phyloP scores from a whole-genome alignment of 2,797 vertebrate genomes.

The Margarornis squamiger region DNA sequence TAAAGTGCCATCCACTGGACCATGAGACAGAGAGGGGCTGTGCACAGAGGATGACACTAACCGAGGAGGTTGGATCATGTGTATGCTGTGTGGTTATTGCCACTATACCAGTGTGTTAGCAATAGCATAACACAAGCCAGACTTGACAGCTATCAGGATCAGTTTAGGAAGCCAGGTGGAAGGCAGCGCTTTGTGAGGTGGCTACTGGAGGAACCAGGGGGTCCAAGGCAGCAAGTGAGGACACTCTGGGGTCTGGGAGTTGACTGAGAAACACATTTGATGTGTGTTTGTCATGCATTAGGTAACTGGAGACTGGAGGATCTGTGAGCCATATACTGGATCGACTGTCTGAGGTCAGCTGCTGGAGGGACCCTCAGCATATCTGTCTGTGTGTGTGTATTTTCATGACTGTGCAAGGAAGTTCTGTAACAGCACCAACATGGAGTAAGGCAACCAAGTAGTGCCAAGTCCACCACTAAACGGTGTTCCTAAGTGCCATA shows the following conservation, averaged over 20 bases:
- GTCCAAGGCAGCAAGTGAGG: background rate
- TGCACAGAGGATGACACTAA: background rate
- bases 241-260: background rate
- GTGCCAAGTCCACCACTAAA: background rate
- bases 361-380: background rate
- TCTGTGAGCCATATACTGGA: background rate
- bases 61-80: fast-evolving
- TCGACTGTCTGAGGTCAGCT: background rate
- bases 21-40: fast-evolving
- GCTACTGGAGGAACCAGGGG: background rate
- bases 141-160: background rate
- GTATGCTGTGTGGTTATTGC: background rate
- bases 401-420: background rate
- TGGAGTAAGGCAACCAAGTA: background rate
- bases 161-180: background rate
- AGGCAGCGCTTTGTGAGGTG: background rate
- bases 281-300: background rate
- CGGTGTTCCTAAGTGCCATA: background rate
- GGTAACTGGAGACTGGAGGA: background rate
- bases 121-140: background rate
- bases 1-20: background rate
- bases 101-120: background rate
- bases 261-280: background rate
- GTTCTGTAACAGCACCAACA: background rate
- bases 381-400: background rate